Evolutionary conservation across 2,888 invertebrate genomes (phyloP), one percentile per base, ranked within the genome.

Genomic region (Tryphoninae sp.): DNA sequence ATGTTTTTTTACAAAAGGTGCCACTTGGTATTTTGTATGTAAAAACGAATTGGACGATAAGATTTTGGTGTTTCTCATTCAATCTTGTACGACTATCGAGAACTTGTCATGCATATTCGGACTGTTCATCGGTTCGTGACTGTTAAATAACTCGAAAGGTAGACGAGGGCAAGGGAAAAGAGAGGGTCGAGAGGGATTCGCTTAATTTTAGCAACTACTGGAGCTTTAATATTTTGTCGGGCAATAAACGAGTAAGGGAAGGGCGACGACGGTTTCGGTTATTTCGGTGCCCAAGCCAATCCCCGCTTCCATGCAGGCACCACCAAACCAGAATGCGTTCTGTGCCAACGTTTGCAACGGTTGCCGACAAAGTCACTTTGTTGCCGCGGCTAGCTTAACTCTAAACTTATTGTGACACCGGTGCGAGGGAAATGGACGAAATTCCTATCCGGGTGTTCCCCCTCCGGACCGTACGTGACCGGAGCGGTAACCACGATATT

Each of bases 201-300:
- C 67, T 72, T 73, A 77, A 68, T 78, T 78, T 78, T 74, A 74
- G 78, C 69, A 61, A 61, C 78, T 67, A 61, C 78, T 65, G 74
- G 81, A 71, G 79, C 72, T 82, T 82, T 81, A 78, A 83, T 84
- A 83, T 82, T 84, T 83, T 83, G 74, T 83, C 82, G 82, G 65
- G 78, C 75, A 82, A 81, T 84, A 84, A 82, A 83, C 64, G 79
- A 23, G 33, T 16, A 22, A 13, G 69, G 59, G 23, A 23, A n/a
- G 64, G 55, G 55, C 19, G 61, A 16, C 33, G 26, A 23, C 40
- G 26, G 55, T 78, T 78, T 72, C 64, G 76, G 82, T 61, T 83
- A 82, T 84, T 84, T 82, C 61, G 80, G 83, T 81, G 61, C 77
- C 77, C 49, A 67, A 75, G 79, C 67, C 61, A 64, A 16, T 74